A percentile compares a stretch with the other conserved stretches of the same genome.
phyloP scores from a whole-genome alignment of 2,797 vertebrate genomes.

The Ctenochaetus hawaiiensis region DNA sequence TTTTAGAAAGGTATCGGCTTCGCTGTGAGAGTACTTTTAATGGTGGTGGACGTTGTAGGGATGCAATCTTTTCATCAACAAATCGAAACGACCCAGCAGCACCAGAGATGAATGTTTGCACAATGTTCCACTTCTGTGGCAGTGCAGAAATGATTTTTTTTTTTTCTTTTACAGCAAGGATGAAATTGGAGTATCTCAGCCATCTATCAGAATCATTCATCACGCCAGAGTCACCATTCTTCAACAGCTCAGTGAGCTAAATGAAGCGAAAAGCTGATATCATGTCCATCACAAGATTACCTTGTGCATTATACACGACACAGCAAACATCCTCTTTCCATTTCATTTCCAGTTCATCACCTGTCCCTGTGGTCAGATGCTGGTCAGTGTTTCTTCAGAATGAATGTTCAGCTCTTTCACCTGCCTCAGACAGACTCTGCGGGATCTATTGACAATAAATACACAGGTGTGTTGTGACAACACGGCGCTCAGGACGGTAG shows the following conservation, averaged over 20 bases:
- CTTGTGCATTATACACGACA: background rate
- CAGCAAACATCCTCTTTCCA: background rate
- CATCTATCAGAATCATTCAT: conserved; percentile 3
- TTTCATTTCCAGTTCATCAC: too few species aligned
- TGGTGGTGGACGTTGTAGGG: too few species aligned
- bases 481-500: conserved; percentile 34
- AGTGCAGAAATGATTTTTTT: background rate
- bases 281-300: background rate
- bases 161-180: background rate
- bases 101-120: background rate
- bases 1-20: background rate
- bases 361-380: background rate
- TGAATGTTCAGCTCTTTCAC: background rate
- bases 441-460: conserved; percentile 67
- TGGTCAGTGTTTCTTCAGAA: conserved; percentile 3
- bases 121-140: background rate
- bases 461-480: conserved; percentile 69
- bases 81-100: background rate
- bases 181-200: background rate
- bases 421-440: conserved; percentile 2
- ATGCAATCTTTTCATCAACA: background rate
- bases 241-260: background rate
- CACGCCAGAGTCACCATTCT: background rate
- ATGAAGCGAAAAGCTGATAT: conserved; percentile 2
- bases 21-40: background rate